Evolutionary conservation across 2,113 vertebrate genomes (phyloP).

Genomic region (Sphaerodactylus townsendi): DNA sequence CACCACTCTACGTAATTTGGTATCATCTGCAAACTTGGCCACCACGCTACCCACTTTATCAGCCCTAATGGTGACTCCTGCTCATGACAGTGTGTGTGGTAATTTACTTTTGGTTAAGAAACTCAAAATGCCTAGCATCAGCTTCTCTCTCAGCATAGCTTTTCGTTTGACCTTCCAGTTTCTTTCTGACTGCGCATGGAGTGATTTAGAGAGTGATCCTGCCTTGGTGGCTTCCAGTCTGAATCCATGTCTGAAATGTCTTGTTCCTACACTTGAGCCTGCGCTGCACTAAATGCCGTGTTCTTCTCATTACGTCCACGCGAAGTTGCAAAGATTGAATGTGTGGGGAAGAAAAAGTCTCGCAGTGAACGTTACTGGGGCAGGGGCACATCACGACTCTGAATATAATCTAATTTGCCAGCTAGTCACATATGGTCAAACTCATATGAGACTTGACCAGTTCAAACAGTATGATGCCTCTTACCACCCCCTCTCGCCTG

Average conservation of each 20-base stretch:
- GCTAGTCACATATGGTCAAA: constrained; percentile 7
- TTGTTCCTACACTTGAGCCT: background rate
- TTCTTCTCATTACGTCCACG: background rate
- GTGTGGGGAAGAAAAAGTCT: background rate
- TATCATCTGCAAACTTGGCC: no score
- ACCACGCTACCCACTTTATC: background rate
- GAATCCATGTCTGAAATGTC: background rate
- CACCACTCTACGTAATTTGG: no score
- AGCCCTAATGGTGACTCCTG: background rate
- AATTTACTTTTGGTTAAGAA: background rate
- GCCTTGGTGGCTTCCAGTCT: background rate
- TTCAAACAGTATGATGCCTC: background rate
- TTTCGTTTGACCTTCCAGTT: background rate
- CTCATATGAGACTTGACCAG: background rate
- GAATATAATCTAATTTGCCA: background rate
- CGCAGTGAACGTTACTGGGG: background rate
- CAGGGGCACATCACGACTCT: background rate
- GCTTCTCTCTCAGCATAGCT: background rate
- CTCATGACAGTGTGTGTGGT: background rate
- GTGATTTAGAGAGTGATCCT: background rate
- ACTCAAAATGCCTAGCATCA: background rate
- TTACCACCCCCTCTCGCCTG: background rate
- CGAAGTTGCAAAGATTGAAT: background rate
- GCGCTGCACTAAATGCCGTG: background rate
- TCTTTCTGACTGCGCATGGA: background rate